A percentile compares a stretch with the other conserved stretches of the same genome.
Evolutionary conservation across 2,113 vertebrate species (phyloP).

Genomic region (Malaclemys terrapin): DNA sequence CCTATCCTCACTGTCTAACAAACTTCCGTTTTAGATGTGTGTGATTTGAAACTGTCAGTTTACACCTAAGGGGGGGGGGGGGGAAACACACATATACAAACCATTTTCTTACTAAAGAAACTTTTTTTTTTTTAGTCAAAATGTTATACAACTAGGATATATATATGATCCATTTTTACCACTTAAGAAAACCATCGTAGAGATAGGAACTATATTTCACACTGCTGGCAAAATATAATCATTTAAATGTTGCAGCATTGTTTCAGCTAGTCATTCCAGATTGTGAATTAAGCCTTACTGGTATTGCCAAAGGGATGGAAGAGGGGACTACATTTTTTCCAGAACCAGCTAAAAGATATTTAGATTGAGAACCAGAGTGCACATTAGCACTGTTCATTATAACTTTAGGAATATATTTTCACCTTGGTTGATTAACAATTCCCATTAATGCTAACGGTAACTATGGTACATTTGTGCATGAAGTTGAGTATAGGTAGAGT

Average conservation of each 20-base stretch:
- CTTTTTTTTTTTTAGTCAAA: background rate
- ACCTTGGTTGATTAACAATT: background rate
- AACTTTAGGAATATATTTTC: background rate
- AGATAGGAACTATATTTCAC: background rate
- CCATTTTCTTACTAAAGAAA: background rate
- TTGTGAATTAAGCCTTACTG: background rate
- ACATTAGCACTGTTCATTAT: background rate
- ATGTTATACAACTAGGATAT: background rate
- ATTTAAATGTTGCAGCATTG: background rate
- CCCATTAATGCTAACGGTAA: background rate
- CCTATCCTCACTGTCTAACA: background rate
- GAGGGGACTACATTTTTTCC: background rate
- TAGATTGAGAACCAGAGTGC: background rate
- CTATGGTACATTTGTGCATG: fast-evolving
- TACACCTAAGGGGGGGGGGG: background rate
- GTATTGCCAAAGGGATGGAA: background rate
- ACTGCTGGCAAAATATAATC: background rate
- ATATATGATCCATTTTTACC: background rate
- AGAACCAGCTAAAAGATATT: background rate
- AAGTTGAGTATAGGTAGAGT: background rate
- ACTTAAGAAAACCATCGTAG: background rate
- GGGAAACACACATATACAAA: fast-evolving
- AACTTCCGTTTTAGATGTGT: background rate
- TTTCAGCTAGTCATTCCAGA: background rate
- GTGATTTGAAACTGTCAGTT: background rate